These are phyloP conservation scores for Apotomis betuletana DNA, from an alignment of 2,888 invertebrate species.

Conservation along the genomic window DNA sequence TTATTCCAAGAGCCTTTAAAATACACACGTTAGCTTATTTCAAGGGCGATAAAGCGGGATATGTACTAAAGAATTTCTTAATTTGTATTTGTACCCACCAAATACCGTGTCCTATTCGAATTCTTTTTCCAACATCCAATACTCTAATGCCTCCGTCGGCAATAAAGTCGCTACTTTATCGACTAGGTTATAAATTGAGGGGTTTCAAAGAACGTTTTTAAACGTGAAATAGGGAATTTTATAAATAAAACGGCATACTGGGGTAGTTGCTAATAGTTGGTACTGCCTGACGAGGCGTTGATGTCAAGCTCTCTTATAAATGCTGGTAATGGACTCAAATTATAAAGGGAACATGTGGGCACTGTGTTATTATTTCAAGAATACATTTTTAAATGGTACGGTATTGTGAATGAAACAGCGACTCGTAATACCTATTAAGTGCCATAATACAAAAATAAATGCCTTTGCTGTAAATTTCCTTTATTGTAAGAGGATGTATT, in stretches of 20 bases:
- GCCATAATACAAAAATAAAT: no score
- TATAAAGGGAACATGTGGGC: not conserved
- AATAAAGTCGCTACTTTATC: slow-evolving; percentile 49
- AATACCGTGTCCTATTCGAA: slow-evolving; percentile 6
- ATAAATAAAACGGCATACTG: slow-evolving; percentile 54
- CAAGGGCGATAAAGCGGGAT: no score
- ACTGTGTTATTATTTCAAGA: not conserved
- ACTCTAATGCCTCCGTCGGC: slow-evolving; percentile 39
- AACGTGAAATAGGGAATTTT: slow-evolving; percentile 55
- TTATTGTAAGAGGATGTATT: no score
- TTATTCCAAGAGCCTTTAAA: no score
- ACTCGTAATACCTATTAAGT: not conserved
- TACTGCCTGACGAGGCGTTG: slow-evolving; percentile 26
- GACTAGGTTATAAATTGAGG: slow-evolving; percentile 62
- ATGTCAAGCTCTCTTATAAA: slow-evolving; percentile 18
- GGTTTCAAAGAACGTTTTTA: slow-evolving; percentile 57
- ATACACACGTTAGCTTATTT: no score
- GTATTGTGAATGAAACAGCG: not conserved
- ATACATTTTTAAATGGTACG: not conserved
- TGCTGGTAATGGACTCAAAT: not conserved
- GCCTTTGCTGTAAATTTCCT: no score
- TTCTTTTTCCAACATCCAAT: slow-evolving; percentile 29
- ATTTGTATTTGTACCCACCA: not conserved
- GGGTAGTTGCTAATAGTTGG: slow-evolving; percentile 49
- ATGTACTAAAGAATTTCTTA: not conserved